These are phyloP conservation scores for Ceyx cyanopectus DNA, from an alignment of 2,113 vertebrate genomes.

Conservation along the genomic window DNA sequence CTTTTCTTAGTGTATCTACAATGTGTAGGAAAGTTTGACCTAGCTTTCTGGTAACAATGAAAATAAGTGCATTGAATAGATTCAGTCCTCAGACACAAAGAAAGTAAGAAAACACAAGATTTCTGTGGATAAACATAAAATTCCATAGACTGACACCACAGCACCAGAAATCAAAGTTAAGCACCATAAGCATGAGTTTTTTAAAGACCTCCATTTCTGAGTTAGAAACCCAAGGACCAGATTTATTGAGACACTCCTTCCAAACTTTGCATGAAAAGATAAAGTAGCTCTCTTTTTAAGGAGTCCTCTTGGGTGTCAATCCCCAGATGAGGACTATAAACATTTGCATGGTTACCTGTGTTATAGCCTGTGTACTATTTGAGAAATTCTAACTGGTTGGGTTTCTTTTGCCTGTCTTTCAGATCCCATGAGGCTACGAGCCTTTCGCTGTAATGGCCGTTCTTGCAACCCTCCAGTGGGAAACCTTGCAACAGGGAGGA, in stretches of 20 bases:
- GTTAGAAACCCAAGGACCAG: background rate
- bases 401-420: background rate
- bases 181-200: background rate
- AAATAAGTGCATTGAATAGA: background rate
- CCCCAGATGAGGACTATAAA: background rate
- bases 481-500: conserved; percentile 87
- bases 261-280: background rate
- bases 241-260: background rate
- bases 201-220: background rate
- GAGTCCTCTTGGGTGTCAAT: background rate
- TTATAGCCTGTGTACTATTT: background rate
- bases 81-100: background rate
- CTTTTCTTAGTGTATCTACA: background rate
- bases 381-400: background rate
- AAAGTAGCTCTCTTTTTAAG: background rate
- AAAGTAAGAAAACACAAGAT: background rate
- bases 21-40: background rate
- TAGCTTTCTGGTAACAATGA: background rate
- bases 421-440: conserved; percentile 43
- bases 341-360: background rate
- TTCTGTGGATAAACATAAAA: background rate
- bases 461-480: conserved; percentile 88
- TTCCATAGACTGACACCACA: accelerated
- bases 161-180: background rate
- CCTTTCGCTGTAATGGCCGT: conserved; percentile 79